These are phyloP conservation scores for Sparus aurata DNA, from an alignment of 2,797 vertebrate species.

Conservation along the genomic window DNA sequence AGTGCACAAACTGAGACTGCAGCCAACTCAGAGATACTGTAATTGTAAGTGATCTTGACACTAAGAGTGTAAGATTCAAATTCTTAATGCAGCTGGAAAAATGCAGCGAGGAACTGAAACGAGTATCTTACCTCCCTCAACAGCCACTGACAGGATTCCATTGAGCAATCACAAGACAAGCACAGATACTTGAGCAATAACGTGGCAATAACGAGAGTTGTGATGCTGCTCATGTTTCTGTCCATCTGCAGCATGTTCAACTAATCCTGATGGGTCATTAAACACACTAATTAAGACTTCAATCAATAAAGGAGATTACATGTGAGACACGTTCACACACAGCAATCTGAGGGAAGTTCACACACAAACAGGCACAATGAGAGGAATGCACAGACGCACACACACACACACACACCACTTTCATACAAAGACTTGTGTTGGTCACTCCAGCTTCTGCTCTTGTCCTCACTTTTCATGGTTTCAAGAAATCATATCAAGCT, in stretches of 20 bases:
- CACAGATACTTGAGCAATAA: neutral
- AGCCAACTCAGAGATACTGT: conserved; percentile 17
- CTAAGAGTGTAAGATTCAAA: neutral
- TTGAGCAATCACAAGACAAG: neutral
- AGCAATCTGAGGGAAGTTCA: neutral
- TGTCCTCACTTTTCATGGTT: neutral
- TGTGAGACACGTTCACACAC: neutral
- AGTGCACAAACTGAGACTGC: conserved; percentile 22
- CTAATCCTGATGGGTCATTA: conserved; percentile 35
- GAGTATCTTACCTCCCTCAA: neutral
- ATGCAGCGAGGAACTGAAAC: neutral
- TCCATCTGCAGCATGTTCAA: conserved; percentile 21
- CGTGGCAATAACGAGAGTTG: neutral
- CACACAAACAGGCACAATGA: conserved; percentile 1
- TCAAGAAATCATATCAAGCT: neutral
- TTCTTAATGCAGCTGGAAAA: neutral
- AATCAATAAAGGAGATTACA: conserved; percentile 37
- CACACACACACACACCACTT: too few relatives aligned
- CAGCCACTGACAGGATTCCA: neutral
- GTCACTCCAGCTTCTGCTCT: neutral
- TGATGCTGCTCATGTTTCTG: conserved; percentile 12
- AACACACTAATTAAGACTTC: conserved; percentile 26
- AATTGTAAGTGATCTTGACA: conserved; percentile 9
- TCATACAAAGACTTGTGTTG: neutral
- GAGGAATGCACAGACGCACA: neutral